Conservation (phyloP, 2,888 invertebrate species). For the Lacanobia wlatinum region DNA sequence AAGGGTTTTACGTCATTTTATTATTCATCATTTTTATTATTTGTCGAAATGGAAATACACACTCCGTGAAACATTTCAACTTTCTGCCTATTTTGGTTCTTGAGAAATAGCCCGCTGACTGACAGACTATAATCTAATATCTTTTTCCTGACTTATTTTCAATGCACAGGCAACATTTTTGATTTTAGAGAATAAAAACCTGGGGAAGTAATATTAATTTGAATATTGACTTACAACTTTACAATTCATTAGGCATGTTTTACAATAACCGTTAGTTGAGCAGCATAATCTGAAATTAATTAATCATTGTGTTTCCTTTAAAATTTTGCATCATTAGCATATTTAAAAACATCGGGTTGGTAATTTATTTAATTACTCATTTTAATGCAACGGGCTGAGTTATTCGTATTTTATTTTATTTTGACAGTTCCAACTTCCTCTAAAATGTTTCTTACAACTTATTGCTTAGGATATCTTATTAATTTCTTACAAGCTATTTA, state of each 20-base stretch:
- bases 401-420: neutral
- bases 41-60: too few relatives aligned
- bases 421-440: neutral
- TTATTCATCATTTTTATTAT: too few relatives aligned
- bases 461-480: neutral
- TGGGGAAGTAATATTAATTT: neutral
- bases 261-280: conserved; percentile 4
- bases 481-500: neutral
- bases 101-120: too few relatives aligned
- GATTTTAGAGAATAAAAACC: neutral
- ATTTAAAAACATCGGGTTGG: conserved; percentile 4
- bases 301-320: conserved; percentile 1
- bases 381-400: neutral
- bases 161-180: too few relatives aligned
- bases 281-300: conserved; percentile 6
- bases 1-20: too few relatives aligned
- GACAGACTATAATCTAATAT: too few relatives aligned
- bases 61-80: too few relatives aligned
- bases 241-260: conserved; percentile 4
- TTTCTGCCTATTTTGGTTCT: too few relatives aligned
- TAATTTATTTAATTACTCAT: neutral
- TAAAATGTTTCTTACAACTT: too few relatives aligned
- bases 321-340: conserved; percentile 1
- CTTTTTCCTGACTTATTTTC: too few relatives aligned
- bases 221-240: neutral